These are phyloP conservation scores for Micrasema longulum DNA, from an alignment of 1,140 invertebrate genomes.

Conservation along the genomic window DNA sequence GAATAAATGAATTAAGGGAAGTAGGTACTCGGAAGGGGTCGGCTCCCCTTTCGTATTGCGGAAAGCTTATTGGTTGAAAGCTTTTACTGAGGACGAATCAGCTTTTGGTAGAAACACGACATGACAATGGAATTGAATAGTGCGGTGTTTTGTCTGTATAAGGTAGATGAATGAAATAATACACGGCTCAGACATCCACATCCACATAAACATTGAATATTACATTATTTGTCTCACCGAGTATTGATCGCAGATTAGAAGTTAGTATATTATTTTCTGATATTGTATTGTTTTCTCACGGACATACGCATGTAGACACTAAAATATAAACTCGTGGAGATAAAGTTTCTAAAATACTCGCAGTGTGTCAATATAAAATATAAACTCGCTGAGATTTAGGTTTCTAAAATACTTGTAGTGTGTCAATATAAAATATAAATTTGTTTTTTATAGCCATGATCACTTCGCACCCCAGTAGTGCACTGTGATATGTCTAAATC, in stretches of 20 bases:
- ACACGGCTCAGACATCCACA: constrained; percentile 2
- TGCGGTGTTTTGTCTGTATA: background rate
- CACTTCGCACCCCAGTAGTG: no score
- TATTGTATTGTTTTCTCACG: no score
- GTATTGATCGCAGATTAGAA: constrained; percentile 12
- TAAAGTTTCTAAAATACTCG: no score
- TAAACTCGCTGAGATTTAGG: no score
- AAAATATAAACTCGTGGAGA: no score
- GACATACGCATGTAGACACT: no score
- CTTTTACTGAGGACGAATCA: constrained; percentile 32
- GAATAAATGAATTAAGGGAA: constrained; percentile 47
- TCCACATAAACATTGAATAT: background rate
- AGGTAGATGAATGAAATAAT: constrained; percentile 27
- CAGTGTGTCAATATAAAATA: no score
- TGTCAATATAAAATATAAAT: no score
- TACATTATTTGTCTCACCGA: constrained; percentile 4
- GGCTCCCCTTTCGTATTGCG: constrained; percentile 7
- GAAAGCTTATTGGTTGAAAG: constrained; percentile 36
- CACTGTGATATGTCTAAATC: no score
- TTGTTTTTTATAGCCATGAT: no score
- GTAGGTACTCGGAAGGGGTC: constrained; percentile 11
- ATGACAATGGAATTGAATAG: constrained; percentile 14
- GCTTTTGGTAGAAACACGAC: constrained; percentile 21
- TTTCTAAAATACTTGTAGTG: no score
- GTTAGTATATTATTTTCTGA: no score